phyloP scores from a whole-genome alignment of 2,113 vertebrate genomes.

The Triplophysa tibetana region DNA sequence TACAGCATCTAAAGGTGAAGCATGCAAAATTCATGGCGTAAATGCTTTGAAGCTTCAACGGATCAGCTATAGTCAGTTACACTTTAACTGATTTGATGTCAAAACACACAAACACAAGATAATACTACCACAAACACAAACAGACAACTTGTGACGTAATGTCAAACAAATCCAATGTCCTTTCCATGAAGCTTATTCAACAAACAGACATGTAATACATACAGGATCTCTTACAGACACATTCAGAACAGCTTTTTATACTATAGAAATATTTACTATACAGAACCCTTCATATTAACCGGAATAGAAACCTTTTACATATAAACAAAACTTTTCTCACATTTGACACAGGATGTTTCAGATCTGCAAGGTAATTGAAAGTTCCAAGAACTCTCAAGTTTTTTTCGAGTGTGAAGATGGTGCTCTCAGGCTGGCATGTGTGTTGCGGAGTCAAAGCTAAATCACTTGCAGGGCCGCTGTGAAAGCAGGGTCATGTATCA shows the following conservation, averaged over 20 bases:
- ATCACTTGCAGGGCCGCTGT: background rate
- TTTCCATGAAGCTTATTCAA: background rate
- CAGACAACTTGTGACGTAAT: background rate
- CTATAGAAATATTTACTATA: background rate
- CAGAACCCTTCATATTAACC: too few relatives aligned
- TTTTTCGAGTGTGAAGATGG: background rate
- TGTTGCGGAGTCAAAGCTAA: background rate
- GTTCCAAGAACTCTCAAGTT: background rate
- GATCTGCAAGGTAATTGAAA: background rate
- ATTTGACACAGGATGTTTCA: too few relatives aligned
- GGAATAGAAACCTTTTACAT: too few relatives aligned
- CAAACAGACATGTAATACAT: background rate
- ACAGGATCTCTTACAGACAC: too few relatives aligned
- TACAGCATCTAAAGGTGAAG: background rate
- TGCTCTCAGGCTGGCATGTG: constrained; percentile 7
- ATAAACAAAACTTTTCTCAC: too few relatives aligned
- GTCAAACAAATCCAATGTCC: background rate
- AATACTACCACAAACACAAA: background rate
- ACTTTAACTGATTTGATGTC: constrained; percentile 28
- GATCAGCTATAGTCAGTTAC: background rate
- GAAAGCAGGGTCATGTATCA: background rate
- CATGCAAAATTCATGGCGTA: background rate
- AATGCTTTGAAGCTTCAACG: constrained; percentile 19
- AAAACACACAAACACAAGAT: constrained; percentile 25
- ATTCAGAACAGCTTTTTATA: too few relatives aligned